A percentile compares a stretch with the other conserved stretches of the same genome.
phyloP scores from a whole-genome alignment of 2,797 vertebrate genomes.

The Halcyon chelicuti region DNA sequence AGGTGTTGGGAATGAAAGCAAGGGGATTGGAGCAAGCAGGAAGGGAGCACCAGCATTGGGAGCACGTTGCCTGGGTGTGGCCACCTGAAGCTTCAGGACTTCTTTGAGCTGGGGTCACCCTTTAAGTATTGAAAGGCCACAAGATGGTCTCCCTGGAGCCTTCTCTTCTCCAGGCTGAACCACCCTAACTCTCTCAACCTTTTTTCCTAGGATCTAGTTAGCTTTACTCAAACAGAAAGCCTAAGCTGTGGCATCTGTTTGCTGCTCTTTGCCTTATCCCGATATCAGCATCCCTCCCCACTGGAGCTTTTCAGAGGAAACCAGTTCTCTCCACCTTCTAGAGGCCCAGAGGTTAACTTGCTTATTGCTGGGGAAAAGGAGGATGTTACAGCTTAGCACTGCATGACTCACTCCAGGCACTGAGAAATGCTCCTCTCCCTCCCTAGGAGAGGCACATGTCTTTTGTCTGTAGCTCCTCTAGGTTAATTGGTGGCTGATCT shows the following conservation, averaged over 20 bases:
- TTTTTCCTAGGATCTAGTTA: background rate
- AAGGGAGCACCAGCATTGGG: background rate
- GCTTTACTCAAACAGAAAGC: background rate
- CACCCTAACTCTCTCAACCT: background rate
- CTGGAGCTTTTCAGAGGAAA: background rate
- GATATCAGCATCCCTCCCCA: background rate
- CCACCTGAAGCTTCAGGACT: background rate
- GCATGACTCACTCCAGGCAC: background rate
- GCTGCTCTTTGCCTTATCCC: background rate
- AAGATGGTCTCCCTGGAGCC: background rate
- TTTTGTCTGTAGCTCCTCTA: background rate
- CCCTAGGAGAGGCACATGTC: background rate
- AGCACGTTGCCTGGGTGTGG: background rate
- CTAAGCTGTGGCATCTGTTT: background rate
- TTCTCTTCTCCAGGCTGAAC: background rate
- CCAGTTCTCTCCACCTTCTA: background rate
- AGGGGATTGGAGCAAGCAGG: background rate
- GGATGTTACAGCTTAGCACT: accelerated
- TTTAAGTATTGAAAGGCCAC: background rate
- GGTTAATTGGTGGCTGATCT: background rate
- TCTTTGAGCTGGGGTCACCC: background rate
- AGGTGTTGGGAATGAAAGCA: background rate
- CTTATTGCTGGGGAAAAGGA: background rate
- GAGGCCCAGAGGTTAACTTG: accelerated
- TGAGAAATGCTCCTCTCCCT: background rate